Percentiles rank a stretch among this genome's conserved stretches.
phyloP scores from a whole-genome alignment of 2,888 invertebrate genomes.

The Lydus trimaculatus region DNA sequence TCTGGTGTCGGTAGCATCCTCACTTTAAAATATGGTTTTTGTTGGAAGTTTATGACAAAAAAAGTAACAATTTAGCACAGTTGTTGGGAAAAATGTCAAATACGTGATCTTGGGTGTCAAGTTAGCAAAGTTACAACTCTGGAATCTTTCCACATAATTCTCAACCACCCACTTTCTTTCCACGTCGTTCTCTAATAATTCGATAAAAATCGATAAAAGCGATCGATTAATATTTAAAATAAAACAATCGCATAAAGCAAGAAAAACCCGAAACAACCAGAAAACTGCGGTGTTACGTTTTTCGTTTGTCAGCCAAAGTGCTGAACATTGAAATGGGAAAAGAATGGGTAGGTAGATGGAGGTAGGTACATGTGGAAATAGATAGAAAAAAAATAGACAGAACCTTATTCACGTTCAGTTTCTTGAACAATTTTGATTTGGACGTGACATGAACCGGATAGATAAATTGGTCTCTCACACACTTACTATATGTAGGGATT shows the following conservation, averaged over 20 bases:
- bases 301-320: too few relatives aligned
- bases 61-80: background rate
- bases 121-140: background rate
- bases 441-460: constrained; percentile 28
- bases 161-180: too few relatives aligned
- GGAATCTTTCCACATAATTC: background rate
- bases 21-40: background rate
- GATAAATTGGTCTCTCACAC: constrained; percentile 19
- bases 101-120: background rate
- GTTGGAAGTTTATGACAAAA: background rate
- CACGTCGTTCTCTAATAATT: background rate
- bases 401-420: constrained; percentile 22
- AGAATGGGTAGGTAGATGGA: background rate
- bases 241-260: too few relatives aligned
- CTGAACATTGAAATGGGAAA: background rate
- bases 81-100: background rate
- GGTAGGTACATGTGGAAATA: background rate
- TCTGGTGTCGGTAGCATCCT: background rate
- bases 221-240: too few relatives aligned
- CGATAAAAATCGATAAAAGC: too few relatives aligned
- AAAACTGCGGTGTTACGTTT: too few relatives aligned
- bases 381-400: background rate
- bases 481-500: background rate
- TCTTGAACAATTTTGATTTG: constrained; percentile 26
- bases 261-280: too few relatives aligned